Percentiles rank a stretch among this genome's conserved stretches.
Conservation (phyloP, 2,888 invertebrate species). For the Cheilosia impressa region DNA sequence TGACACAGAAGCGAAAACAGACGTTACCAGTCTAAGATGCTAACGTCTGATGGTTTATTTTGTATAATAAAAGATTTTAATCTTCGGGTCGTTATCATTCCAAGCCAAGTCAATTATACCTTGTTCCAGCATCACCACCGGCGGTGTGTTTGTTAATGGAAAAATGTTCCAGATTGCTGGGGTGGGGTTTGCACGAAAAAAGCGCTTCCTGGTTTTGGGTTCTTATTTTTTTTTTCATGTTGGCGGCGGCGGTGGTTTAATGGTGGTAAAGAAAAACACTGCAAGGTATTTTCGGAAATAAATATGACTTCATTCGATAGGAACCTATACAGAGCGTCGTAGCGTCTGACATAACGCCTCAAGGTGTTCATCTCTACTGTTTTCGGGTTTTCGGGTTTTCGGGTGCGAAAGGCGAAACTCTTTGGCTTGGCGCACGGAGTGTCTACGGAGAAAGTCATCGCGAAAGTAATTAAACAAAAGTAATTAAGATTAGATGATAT, state of each 20-base stretch:
- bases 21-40: conserved; percentile 61
- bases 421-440: conserved; percentile 19
- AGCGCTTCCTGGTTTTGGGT: conserved; percentile 16
- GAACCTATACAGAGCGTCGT: background rate
- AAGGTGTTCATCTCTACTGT: conserved; percentile 36
- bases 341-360: conserved; percentile 52
- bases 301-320: conserved; percentile 56
- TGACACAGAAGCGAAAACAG: conserved; percentile 35
- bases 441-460: conserved; percentile 76
- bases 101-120: conserved; percentile 72
- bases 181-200: conserved; percentile 25
- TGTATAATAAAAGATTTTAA: conserved; percentile 73
- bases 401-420: too few relatives aligned
- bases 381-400: too few relatives aligned
- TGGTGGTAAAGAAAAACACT: conserved; percentile 41
- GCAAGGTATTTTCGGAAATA: conserved; percentile 54
- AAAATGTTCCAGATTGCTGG: conserved; percentile 65
- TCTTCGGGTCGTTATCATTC: conserved; percentile 73
- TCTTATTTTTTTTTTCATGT: conserved; percentile 11
- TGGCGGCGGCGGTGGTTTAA: background rate
- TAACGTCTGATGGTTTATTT: conserved; percentile 44
- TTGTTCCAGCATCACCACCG: conserved; percentile 63
- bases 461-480: conserved; percentile 84
- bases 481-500: conserved; percentile 82
- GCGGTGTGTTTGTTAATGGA: conserved; percentile 70